Conservation (phyloP, 1,140 invertebrate species). For the Aporrectodea caliginosa region DNA sequence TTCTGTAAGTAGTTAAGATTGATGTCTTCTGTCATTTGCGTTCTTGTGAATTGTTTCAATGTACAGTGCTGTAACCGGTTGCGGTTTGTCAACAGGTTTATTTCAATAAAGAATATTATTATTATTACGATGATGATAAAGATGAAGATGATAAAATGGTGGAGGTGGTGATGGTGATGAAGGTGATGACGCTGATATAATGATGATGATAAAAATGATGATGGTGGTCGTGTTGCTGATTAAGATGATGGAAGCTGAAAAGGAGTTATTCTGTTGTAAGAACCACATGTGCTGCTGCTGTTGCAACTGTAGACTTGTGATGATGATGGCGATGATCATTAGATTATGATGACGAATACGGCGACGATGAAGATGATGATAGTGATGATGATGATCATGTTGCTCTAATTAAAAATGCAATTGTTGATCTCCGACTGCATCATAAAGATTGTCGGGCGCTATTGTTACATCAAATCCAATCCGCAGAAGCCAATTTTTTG, state of each 20-base stretch:
- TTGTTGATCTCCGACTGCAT: no score
- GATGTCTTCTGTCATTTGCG: neutral
- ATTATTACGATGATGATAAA: neutral
- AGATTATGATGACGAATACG: no score
- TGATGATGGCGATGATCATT: neutral
- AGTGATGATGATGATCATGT: no score
- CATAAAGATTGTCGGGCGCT: no score
- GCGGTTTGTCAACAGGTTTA: no score
- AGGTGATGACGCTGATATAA: neutral
- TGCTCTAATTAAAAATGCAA: no score
- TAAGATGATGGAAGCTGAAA: neutral
- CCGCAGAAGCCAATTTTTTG: no score
- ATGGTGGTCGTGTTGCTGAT: neutral
- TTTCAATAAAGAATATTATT: neutral
- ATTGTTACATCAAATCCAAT: no score
- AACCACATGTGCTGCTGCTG: neutral
- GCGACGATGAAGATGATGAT: no score
- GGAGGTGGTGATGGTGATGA: no score
- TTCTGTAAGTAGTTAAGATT: no score
- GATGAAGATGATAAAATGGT: neutral
- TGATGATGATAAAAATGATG: neutral
- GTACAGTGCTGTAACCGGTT: no score
- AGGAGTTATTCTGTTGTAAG: neutral
- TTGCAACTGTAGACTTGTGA: neutral
- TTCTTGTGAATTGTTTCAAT: neutral